Evolutionary conservation across 2,113 vertebrate species (phyloP), one percentile per base, ranked within the genome.

Genomic region (Ictidomys tridecemlineatus): DNA sequence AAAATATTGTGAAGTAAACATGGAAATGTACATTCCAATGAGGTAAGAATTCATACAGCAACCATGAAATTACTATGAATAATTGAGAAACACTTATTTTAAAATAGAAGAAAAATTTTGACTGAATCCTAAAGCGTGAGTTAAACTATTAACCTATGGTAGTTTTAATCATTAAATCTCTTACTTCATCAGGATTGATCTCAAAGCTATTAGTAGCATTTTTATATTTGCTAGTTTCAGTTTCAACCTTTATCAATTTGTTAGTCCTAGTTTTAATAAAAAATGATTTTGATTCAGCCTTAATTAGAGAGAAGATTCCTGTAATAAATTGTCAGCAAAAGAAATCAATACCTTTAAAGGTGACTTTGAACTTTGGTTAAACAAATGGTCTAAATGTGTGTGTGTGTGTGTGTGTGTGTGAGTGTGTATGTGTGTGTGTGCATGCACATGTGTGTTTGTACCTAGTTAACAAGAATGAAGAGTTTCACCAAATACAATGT

Each of bases 271-370:
- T 53, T 94, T 92, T 80, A 72, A 51, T 45, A 67, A 91, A 45
- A 92, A 87, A 42, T 74, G 1, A 13, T 80, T 92, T 84, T 93
- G 26, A 73, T n/a, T 69, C 17, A 95, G 10, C n/a, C 58, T 93
- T 92, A 22, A 6, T 85, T 84, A 67, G 26, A 93, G 14, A 88
- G 2, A 77, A 42, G 28, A 45, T 17, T 37, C 1, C 20, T 37
- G 77, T 93, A 96, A 95, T 84, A 88, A 45, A 84, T 28, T 63
- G 3, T 69, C 32, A 73, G 9, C 24, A 76, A 69, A 94, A 78
- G 2, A 70, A 86, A 83, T 18, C 37, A 85, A 39, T 77, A 69
- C 63, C 4, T 74, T 91, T 69, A 95, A 88, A 94, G 45, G 16
- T 84, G 72, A 69, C 70, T 77, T 69, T 72, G n/a, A 72, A 34